Evolutionary conservation across 1,140 invertebrate species (phyloP).

Genomic region (Venturia canescens): DNA sequence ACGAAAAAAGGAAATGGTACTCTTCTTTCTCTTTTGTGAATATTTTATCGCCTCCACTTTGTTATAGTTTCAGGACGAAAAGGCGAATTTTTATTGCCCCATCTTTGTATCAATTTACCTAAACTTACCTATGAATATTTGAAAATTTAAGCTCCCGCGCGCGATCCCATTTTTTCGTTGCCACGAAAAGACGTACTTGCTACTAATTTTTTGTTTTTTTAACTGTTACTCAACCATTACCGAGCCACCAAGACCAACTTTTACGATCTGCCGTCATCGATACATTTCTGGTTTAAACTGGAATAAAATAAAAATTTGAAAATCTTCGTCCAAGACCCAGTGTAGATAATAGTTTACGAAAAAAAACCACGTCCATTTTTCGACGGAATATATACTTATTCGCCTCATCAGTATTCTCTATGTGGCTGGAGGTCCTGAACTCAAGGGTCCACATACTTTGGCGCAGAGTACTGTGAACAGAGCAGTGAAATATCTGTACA

Average conservation of each 20-base stretch:
- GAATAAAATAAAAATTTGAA: not conserved
- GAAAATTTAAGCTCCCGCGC: not conserved
- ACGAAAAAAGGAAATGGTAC: slow-evolving; percentile 33
- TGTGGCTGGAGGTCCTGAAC: not conserved
- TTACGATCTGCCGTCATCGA: too few species aligned
- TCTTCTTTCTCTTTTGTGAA: slow-evolving; percentile 35
- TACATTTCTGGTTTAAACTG: too few species aligned
- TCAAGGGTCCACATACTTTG: slow-evolving; percentile 7
- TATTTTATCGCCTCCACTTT: slow-evolving; percentile 33
- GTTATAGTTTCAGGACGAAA: slow-evolving; percentile 11
- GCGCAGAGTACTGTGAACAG: not conserved
- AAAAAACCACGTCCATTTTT: not conserved
- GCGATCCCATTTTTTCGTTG: not conserved
- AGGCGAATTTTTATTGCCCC: slow-evolving; percentile 10
- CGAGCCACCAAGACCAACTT: too few species aligned
- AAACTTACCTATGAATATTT: slow-evolving; percentile 3
- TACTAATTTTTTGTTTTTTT: not conserved
- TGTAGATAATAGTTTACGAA: not conserved
- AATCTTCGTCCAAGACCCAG: not conserved
- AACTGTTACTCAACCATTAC: not conserved
- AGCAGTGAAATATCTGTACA: slow-evolving; percentile 45
- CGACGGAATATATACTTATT: not conserved
- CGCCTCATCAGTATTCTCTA: not conserved
- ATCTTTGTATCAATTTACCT: not conserved
- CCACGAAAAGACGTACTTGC: not conserved